Evolutionary conservation across 2,888 invertebrate genomes (phyloP), one percentile per base, ranked within the genome.

Genomic region (Heliconius sara): DNA sequence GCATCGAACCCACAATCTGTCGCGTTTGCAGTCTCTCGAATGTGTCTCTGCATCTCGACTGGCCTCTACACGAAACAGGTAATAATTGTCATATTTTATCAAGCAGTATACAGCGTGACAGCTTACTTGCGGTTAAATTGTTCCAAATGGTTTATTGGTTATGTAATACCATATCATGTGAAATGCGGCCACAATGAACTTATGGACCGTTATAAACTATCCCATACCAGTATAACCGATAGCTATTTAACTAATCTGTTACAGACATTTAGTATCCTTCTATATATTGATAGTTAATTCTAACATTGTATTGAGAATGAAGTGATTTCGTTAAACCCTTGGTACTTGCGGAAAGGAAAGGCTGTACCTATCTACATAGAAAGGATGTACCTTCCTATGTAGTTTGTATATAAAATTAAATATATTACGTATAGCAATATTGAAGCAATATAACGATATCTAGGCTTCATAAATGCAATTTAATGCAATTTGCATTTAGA

Each of bases 201-300:
- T 47, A 70, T 70, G 70, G 16, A 16, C 43, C 7, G n/a, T 25
- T 27, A 2, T 19, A 25, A 70, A 70, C 43, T 9, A 47, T 25
- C 43, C 43, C 43, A 3, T 25, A 30, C 30, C 3, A 30, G 30
- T 30, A 47, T 47, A 70, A 70, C 16, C 70, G 7, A 70, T 70
- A 43, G 25, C 43, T 70, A 25, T 70, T 47, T 47, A 70, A 47
- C 16, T 47, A 70, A 70, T 70, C 70, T 70, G 70, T 47, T 70
- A 19, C 70, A 25, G 68, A 47, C 70, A 25, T 70, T 70, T 70
- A 70, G 47, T 70, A 47, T 3, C 25, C 0, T 39, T 5, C 68
- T 70, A 47, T 43, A 47, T 43, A 6, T 16, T 70, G n/a, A 25
- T 25, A 43, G 25, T 70, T 25, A 47, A 25, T 70, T 43, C 25